Evolutionary conservation across 2,113 vertebrate species (phyloP).

Genomic region (Scomber colias): DNA sequence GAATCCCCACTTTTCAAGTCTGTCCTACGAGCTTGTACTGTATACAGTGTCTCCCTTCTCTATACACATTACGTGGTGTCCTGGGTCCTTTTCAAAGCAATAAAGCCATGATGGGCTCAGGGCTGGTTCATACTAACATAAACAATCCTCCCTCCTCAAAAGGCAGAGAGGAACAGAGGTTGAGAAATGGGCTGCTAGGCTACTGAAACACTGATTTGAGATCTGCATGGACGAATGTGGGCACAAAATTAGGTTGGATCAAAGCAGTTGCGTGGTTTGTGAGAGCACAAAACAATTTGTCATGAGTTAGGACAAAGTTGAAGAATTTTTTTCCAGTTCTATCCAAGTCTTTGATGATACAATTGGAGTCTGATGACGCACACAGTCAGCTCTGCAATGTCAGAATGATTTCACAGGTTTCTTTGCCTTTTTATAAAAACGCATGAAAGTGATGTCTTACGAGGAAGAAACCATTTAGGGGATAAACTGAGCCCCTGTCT

Average conservation of each 20-base stretch:
- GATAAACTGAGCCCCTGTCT: slow-evolving; percentile 31
- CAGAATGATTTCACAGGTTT: slow-evolving; percentile 47
- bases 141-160: slow-evolving; percentile 66
- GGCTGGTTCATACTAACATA: slow-evolving; percentile 68
- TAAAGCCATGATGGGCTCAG: slow-evolving; percentile 51
- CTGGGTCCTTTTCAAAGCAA: slow-evolving; percentile 57
- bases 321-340: slow-evolving; percentile 27
- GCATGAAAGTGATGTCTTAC: slow-evolving; percentile 31
- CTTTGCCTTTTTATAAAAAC: slow-evolving; percentile 25
- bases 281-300: slow-evolving; percentile 25
- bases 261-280: slow-evolving; percentile 42
- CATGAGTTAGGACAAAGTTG: slow-evolving; percentile 29
- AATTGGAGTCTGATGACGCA: slow-evolving; percentile 31
- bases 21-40: slow-evolving; percentile 13
- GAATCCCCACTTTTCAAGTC: slow-evolving; percentile 1
- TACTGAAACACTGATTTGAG: slow-evolving; percentile 42
- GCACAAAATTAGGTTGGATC: slow-evolving; percentile 43
- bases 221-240: slow-evolving; percentile 52
- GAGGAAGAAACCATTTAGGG: slow-evolving; percentile 39
- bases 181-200: slow-evolving; percentile 54
- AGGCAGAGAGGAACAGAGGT: slow-evolving; percentile 29
- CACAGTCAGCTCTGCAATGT: slow-evolving; percentile 2
- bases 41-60: slow-evolving; percentile 45
- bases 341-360: slow-evolving; percentile 57
- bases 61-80: slow-evolving; percentile 41